Conservation (phyloP, 2,113 vertebrate genomes). For the Cyprinodon variegatus region DNA sequence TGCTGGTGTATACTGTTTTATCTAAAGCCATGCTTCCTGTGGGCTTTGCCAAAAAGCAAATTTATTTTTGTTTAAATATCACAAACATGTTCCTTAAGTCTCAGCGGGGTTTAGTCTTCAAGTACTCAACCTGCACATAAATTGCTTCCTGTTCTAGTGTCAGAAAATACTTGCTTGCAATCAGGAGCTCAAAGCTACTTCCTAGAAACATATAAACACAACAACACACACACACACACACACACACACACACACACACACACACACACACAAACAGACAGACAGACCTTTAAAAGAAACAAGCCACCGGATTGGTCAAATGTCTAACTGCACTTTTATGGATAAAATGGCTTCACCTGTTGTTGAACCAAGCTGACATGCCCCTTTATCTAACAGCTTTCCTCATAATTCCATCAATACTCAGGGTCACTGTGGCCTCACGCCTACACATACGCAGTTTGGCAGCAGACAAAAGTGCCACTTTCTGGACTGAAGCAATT, state of each 20-base stretch:
- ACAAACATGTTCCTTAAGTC: neutral
- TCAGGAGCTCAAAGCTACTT: slow-evolving; percentile 11
- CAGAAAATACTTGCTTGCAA: slow-evolving; percentile 13
- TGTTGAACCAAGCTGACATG: slow-evolving; percentile 38
- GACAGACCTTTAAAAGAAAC: slow-evolving; percentile 9
- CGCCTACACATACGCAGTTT: slow-evolving; percentile 14
- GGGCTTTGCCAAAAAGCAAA: neutral
- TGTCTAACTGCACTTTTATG: slow-evolving; percentile 30
- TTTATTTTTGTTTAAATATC: neutral
- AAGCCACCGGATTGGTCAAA: slow-evolving; percentile 18
- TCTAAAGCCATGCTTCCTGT: neutral
- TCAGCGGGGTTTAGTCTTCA: neutral
- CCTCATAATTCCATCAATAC: slow-evolving; percentile 13
- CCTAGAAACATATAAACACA: neutral
- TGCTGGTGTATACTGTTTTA: neutral
- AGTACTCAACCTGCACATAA: neutral
- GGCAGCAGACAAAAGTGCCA: neutral
- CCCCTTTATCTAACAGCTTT: slow-evolving; percentile 33
- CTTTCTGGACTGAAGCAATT: neutral
- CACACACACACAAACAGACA: neutral
- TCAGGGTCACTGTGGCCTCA: slow-evolving; percentile 27
- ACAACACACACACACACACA: neutral
- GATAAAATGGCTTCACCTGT: slow-evolving; percentile 34
- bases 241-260: neutral
- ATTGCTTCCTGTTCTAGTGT: slow-evolving; percentile 5